These are phyloP conservation scores for Ormyrus pomaceus DNA, from an alignment of 2,888 invertebrate species.

Conservation along the genomic window DNA sequence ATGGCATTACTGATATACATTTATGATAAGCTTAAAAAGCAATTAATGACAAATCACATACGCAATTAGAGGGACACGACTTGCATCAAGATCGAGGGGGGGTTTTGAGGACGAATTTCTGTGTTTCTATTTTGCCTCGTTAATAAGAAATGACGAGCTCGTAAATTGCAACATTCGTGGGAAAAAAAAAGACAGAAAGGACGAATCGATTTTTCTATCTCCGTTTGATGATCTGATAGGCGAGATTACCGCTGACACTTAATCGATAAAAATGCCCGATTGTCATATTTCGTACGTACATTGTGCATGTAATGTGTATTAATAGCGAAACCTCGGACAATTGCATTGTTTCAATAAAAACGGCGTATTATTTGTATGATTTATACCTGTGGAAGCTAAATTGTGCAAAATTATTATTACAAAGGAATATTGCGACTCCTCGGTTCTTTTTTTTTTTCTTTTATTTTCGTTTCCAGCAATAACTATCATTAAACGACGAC, in stretches of 20 bases:
- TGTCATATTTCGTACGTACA: constrained; percentile 14
- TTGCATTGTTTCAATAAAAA: constrained; percentile 9
- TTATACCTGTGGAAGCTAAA: no score
- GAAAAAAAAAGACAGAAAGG: neutral
- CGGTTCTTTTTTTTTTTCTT: no score
- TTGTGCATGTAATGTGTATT: constrained; percentile 1
- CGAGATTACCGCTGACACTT: constrained; percentile 45
- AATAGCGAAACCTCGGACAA: constrained; percentile 16
- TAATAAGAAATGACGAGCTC: constrained; percentile 4
- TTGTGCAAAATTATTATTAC: no score
- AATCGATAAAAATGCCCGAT: constrained; percentile 49
- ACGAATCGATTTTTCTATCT: constrained; percentile 53
- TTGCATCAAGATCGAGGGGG: neutral
- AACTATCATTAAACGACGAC: no score
- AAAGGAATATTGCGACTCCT: no score
- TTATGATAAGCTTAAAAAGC: no score
- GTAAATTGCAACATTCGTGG: neutral
- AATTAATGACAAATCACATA: no score
- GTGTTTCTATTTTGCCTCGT: constrained; percentile 9
- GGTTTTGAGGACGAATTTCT: neutral
- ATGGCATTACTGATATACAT: no score
- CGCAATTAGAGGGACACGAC: no score
- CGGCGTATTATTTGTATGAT: no score
- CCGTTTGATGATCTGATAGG: constrained; percentile 32
- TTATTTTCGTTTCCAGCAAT: no score